phyloP scores from a whole-genome alignment of 2,888 invertebrate genomes.

The Gastrophysa polygoni region DNA sequence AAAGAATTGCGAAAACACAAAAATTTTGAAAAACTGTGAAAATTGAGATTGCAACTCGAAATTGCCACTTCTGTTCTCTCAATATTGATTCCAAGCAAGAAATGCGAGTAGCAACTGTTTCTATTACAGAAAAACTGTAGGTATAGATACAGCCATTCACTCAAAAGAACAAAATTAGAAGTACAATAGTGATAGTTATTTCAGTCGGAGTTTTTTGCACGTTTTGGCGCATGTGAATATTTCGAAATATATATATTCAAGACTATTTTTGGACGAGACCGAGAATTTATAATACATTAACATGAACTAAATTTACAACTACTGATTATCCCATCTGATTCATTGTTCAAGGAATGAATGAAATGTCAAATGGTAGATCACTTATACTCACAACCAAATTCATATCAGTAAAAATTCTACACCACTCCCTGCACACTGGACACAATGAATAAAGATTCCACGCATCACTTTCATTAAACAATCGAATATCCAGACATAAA shows the following conservation, averaged over 20 bases:
- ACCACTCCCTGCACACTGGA: not conserved
- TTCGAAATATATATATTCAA: not conserved
- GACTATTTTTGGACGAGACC: constrained; percentile 10
- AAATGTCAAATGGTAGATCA: not conserved
- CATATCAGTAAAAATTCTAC: not conserved
- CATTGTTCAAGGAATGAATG: not conserved
- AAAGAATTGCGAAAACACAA: too few relatives aligned
- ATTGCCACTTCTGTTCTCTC: too few relatives aligned
- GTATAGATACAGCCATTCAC: not conserved
- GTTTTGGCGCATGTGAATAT: constrained; percentile 13
- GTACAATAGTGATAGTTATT: constrained; percentile 10
- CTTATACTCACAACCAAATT: not conserved
- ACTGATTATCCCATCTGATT: not conserved
- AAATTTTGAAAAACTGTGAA: too few relatives aligned
- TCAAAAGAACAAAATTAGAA: constrained; percentile 5
- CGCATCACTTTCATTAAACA: too few relatives aligned
- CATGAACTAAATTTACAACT: not conserved
- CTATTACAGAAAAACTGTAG: not conserved
- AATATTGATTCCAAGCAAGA: too few relatives aligned
- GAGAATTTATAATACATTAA: not conserved
- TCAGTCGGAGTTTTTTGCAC: constrained; percentile 3
- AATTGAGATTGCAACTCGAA: too few relatives aligned
- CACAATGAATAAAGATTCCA: not conserved
- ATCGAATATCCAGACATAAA: too few relatives aligned
- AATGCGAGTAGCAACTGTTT: not conserved